Percentiles rank a stretch among this genome's conserved stretches.
Evolutionary conservation across 2,113 vertebrate species (phyloP).

Genomic region (Cacatua alba): DNA sequence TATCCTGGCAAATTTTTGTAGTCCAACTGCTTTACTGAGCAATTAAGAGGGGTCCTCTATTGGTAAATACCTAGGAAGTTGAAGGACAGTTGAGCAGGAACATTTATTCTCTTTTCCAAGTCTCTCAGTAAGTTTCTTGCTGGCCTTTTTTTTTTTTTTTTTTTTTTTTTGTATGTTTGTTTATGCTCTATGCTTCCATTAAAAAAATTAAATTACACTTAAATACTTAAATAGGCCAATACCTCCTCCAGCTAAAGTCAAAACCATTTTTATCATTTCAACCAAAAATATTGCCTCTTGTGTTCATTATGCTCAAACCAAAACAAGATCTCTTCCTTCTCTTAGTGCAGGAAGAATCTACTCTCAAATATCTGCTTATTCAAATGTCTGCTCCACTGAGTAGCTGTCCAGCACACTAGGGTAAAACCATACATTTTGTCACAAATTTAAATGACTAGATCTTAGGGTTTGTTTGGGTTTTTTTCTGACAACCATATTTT

Average conservation of each 20-base stretch:
- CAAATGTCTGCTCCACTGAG: neutral
- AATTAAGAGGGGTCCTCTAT: neutral
- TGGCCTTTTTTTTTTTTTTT: neutral
- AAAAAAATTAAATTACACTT: neutral
- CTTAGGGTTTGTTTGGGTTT: neutral
- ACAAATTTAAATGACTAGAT: neutral
- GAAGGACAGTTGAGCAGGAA: neutral
- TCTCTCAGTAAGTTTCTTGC: neutral
- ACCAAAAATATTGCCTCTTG: neutral
- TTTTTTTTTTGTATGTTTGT: neutral
- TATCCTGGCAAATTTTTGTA: neutral
- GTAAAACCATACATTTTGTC: neutral
- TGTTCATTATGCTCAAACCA: neutral
- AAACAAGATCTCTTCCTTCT: neutral
- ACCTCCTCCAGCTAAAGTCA: neutral
- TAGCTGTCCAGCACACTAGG: neutral
- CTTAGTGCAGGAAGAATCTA: neutral
- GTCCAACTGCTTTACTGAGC: neutral
- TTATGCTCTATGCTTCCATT: neutral
- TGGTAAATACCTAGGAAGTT: neutral
- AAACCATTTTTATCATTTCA: neutral
- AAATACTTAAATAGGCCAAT: neutral
- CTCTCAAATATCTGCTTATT: neutral
- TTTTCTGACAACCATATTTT: neutral
- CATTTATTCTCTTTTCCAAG: neutral